Percentiles rank a stretch among this genome's conserved stretches.
Conservation (phyloP, 1,140 invertebrate genomes). For the Aphaenogaster floridana region DNA sequence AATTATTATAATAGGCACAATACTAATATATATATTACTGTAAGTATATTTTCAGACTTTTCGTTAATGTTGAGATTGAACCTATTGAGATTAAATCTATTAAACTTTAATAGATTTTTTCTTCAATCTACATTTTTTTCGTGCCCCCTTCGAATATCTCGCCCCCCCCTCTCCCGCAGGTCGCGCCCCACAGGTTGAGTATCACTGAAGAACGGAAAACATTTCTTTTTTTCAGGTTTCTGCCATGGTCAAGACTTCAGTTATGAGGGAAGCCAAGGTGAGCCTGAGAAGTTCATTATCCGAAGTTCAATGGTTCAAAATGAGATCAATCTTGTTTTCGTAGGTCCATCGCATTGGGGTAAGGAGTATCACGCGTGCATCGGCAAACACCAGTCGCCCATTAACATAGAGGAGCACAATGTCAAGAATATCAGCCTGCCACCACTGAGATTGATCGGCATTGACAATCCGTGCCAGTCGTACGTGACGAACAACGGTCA, state of each 20-base stretch:
- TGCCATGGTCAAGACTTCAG: constrained; percentile 48
- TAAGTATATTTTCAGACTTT: too few species aligned
- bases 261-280: constrained; percentile 68
- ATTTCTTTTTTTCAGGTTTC: constrained; percentile 57
- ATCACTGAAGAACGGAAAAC: neutral
- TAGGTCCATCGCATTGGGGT: constrained; percentile 91
- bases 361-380: constrained; percentile 90
- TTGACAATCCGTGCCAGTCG: constrained; percentile 87
- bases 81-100: too few species aligned
- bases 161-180: too few species aligned
- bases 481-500: constrained; percentile 92
- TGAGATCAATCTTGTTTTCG: neutral
- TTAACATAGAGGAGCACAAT: constrained; percentile 92
- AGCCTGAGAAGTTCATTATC: neutral
- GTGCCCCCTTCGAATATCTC: too few species aligned
- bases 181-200: too few species aligned
- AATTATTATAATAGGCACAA: too few species aligned
- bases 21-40: too few species aligned
- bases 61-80: too few species aligned
- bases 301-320: neutral
- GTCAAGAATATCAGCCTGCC: constrained; percentile 88
- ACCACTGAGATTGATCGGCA: constrained; percentile 87
- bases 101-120: too few species aligned
- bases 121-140: too few species aligned
- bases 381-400: constrained; percentile 94